A percentile compares a stretch with the other conserved stretches of the same genome.
Conservation (phyloP, 2,113 vertebrate genomes). For the Serilophus lunatus region DNA sequence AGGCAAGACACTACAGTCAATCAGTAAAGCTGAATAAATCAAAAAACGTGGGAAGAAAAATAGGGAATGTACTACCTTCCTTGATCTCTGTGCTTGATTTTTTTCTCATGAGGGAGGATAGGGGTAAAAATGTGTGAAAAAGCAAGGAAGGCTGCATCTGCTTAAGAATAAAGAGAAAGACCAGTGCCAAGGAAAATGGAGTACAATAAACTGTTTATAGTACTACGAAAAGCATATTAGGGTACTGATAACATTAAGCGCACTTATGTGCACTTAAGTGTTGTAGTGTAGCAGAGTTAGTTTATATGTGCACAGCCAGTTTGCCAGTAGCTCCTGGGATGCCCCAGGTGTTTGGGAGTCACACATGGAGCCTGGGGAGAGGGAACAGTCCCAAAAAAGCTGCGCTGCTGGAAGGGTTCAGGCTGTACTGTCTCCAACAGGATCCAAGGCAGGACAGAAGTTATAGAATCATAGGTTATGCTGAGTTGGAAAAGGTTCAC, state of each 20-base stretch:
- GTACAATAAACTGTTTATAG: background rate
- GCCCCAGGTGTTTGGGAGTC: background rate
- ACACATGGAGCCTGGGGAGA: background rate
- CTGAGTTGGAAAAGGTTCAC: background rate
- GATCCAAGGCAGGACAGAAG: background rate
- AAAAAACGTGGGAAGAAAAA: background rate
- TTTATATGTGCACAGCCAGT: background rate
- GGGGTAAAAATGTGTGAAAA: background rate
- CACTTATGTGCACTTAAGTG: fast-evolving
- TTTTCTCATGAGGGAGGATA: background rate
- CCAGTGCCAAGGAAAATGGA: background rate
- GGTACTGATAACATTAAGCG: fast-evolving
- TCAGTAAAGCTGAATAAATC: background rate
- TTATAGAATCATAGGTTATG: background rate
- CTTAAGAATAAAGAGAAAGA: too few relatives aligned
- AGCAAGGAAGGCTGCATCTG: background rate
- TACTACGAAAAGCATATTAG: background rate
- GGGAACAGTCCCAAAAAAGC: fast-evolving
- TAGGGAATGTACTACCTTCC: background rate
- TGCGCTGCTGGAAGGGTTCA: background rate
- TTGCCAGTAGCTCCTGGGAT: background rate
- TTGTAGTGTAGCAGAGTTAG: too few relatives aligned
- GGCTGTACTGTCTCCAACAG: background rate
- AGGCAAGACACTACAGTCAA: background rate
- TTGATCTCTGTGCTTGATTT: background rate